phyloP scores from a whole-genome alignment of 2,888 invertebrate genomes.

The Gortyna flavago region DNA sequence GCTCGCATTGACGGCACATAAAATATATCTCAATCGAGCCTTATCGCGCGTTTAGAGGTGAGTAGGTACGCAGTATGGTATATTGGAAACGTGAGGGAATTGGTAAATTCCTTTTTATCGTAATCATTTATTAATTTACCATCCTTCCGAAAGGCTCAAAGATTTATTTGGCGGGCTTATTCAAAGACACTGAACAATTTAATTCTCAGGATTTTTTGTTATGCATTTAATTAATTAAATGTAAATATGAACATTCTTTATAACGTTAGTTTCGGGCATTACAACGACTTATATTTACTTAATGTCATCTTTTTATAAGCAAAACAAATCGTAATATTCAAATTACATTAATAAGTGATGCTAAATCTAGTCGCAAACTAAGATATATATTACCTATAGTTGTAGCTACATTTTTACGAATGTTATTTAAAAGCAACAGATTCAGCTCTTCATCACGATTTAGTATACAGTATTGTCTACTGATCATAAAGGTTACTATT shows the following conservation, averaged over 20 bases:
- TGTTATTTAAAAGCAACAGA: not conserved
- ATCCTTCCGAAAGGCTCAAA: not conserved
- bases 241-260: not conserved
- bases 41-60: constrained; percentile 10
- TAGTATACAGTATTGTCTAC: not conserved
- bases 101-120: not conserved
- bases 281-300: constrained; percentile 3
- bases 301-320: constrained; percentile 7
- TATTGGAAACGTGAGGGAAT: constrained; percentile 4
- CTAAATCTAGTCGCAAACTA: not conserved
- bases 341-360: constrained; percentile 26
- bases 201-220: not conserved
- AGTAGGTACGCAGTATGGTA: not conserved
- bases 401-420: constrained; percentile 3
- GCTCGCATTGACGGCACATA: constrained; percentile 54
- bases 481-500: not conserved
- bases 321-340: constrained; percentile 24
- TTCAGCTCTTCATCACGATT: not conserved
- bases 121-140: constrained; percentile 8
- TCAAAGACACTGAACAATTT: not conserved
- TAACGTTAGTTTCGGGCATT: not conserved
- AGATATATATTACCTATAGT: not conserved
- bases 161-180: not conserved
- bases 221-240: constrained; percentile 3
- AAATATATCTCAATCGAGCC: constrained; percentile 61